Percentiles rank a stretch among this genome's conserved stretches.
Conservation (phyloP, 2,113 vertebrate genomes). For the Origma solitaria region DNA sequence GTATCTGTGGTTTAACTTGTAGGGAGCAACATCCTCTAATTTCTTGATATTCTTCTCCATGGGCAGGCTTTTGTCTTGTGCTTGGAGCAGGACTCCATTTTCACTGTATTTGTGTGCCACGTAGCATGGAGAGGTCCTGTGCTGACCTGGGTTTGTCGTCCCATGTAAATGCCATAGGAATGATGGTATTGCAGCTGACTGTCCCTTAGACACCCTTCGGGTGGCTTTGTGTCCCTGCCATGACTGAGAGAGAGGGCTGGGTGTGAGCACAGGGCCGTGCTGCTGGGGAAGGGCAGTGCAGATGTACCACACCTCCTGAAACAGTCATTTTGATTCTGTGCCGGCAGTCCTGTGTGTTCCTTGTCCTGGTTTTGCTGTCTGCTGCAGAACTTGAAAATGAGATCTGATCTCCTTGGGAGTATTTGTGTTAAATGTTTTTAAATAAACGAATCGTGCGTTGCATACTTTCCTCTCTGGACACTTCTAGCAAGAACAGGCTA, state of each 20-base stretch:
- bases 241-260: neutral
- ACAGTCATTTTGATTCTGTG: neutral
- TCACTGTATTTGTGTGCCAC: neutral
- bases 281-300: neutral
- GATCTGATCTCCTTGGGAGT: neutral
- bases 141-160: neutral
- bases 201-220: neutral
- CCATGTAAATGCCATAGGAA: neutral
- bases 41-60: neutral
- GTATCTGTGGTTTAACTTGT: neutral
- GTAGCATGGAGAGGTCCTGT: neutral
- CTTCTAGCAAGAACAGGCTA: neutral
- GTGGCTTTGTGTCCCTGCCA: neutral
- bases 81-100: neutral
- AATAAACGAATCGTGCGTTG: neutral
- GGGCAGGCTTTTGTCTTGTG: neutral
- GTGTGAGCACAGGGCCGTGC: neutral
- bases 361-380: neutral
- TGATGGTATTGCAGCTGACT: neutral
- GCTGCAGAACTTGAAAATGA: neutral
- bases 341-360: neutral
- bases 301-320: neutral
- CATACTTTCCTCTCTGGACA: neutral
- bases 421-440: constrained; percentile 21
- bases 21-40: neutral